Evolutionary conservation across 1,140 invertebrate genomes (phyloP).

Genomic region (Orussus abietinus): DNA sequence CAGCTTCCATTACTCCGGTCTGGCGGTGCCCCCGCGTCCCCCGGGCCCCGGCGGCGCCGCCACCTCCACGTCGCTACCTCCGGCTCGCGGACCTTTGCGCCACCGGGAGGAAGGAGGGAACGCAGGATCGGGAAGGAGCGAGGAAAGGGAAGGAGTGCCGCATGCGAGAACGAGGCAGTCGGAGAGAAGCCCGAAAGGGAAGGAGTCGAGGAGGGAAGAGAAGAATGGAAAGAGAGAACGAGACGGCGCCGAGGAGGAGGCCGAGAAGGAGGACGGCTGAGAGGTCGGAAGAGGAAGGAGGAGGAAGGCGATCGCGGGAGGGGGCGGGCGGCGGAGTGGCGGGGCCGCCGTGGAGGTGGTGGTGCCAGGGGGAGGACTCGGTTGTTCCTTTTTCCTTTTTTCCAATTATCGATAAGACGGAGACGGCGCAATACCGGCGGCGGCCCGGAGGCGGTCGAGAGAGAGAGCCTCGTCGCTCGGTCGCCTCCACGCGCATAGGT

Average conservation of each 20-base stretch:
- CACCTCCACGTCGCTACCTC: constrained; percentile 23
- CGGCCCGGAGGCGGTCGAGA: too few species aligned
- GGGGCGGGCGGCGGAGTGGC: constrained; percentile 16
- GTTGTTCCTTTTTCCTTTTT: constrained; percentile 33
- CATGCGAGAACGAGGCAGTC: constrained; percentile 20
- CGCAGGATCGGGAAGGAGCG: background rate
- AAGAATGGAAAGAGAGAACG: constrained; percentile 26
- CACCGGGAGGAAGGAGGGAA: constrained; percentile 7
- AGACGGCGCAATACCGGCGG: constrained; percentile 35
- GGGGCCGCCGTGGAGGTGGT: constrained; percentile 22
- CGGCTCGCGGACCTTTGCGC: constrained; percentile 23
- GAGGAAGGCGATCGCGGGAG: constrained; percentile 11
- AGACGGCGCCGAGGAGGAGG: constrained; percentile 2
- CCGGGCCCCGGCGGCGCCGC: constrained; percentile 17
- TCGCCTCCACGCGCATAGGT: constrained; percentile 10
- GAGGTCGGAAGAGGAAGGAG: constrained; percentile 15
- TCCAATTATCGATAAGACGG: constrained; percentile 47
- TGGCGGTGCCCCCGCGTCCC: background rate
- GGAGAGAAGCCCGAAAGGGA: constrained; percentile 6
- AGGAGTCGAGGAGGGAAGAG: constrained; percentile 19
- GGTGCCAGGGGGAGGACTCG: too few species aligned
- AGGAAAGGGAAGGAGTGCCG: constrained; percentile 12
- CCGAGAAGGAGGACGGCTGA: constrained; percentile 15
- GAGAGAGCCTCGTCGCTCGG: constrained; percentile 3
- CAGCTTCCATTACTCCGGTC: constrained; percentile 50